A percentile compares a stretch with the other conserved stretches of the same genome.
Evolutionary conservation across 1,140 invertebrate genomes (phyloP).

Genomic region (Pissodes strobi): DNA sequence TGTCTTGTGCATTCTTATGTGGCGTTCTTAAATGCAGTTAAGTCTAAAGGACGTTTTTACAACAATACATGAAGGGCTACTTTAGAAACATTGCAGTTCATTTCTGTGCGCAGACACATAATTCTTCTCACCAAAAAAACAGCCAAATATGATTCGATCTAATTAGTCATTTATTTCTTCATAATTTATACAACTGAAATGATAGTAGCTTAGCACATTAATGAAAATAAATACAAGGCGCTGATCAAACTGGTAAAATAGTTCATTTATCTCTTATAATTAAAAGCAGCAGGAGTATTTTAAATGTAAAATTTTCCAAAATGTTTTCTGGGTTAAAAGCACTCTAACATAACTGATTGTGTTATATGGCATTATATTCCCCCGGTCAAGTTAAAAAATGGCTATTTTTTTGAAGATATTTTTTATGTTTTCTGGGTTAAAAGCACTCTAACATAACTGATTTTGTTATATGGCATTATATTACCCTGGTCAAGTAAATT

Average conservation of each 20-base stretch:
- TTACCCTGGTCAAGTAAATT: background rate
- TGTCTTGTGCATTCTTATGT: no score
- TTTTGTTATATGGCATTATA: background rate
- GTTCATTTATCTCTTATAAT: constrained; percentile 8
- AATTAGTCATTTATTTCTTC: no score
- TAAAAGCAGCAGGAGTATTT: constrained; percentile 7
- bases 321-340: background rate
- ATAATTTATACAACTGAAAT: no score
- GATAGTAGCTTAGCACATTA: constrained; percentile 12
- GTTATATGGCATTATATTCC: background rate
- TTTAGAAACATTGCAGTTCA: no score
- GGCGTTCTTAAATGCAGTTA: no score
- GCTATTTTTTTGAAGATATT: no score
- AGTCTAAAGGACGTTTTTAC: no score
- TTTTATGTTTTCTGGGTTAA: background rate
- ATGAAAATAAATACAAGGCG: constrained; percentile 14
- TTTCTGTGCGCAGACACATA: no score
- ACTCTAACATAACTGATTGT: background rate
- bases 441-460: background rate
- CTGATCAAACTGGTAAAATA: constrained; percentile 10
- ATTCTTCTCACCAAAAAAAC: no score
- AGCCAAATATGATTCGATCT: no score
- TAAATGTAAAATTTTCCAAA: constrained; percentile 7
- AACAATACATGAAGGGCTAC: no score
- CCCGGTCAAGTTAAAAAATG: background rate